phyloP scores from a whole-genome alignment of 2,888 invertebrate genomes.

The Chironomus riparius region DNA sequence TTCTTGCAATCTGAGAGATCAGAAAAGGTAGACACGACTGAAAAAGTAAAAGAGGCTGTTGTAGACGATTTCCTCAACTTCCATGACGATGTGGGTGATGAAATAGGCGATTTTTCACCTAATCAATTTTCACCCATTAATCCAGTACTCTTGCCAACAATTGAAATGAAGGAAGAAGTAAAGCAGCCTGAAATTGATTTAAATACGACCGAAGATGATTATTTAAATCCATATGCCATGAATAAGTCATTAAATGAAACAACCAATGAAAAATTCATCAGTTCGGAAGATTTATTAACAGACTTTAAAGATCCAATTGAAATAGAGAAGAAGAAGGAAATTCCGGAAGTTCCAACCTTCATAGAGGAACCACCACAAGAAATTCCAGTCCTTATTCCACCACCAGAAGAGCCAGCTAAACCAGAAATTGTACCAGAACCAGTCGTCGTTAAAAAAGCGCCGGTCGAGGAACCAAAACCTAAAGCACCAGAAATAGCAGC shows the following conservation, averaged over 20 bases:
- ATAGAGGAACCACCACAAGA: slow-evolving; percentile 27
- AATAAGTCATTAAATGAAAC: not conserved
- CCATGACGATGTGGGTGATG: not conserved
- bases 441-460: slow-evolving; percentile 28
- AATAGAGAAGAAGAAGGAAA: not conserved
- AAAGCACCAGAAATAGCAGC: not conserved
- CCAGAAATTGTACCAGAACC: not conserved
- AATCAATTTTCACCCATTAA: no score
- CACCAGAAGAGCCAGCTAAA: not conserved
- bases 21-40: no score
- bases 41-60: no score
- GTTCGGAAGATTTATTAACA: slow-evolving; percentile 40
- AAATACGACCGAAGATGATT: slow-evolving; percentile 24
- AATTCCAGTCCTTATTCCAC: slow-evolving; percentile 28
- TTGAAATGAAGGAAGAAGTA: not conserved
- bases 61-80: not conserved
- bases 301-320: slow-evolving; percentile 39
- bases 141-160: not conserved
- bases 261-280: slow-evolving; percentile 41
- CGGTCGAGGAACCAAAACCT: slow-evolving; percentile 27
- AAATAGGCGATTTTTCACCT: not conserved
- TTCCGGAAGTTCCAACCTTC: not conserved
- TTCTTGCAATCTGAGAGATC: no score
- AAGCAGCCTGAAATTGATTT: not conserved
- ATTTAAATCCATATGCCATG: slow-evolving; percentile 26